Percentiles rank a stretch among this genome's conserved stretches.
Conservation (phyloP, 1,140 invertebrate genomes). For the Littorina saxatilis region DNA sequence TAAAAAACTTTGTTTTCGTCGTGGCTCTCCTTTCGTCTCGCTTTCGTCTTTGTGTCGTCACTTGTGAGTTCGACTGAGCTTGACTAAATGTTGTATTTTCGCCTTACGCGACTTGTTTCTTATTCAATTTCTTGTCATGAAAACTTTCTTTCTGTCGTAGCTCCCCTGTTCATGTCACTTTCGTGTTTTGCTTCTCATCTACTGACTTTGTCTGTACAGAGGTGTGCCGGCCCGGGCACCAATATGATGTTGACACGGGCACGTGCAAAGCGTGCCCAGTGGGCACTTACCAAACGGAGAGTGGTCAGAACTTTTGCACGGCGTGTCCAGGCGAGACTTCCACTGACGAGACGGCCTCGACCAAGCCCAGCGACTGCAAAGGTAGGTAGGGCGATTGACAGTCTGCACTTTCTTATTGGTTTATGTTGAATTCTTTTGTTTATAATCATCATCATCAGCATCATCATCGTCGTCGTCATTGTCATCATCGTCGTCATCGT, state of each 20-base stretch:
- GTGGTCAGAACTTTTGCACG: constrained; percentile 65
- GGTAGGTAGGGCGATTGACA: too few relatives aligned
- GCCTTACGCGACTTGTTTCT: too few relatives aligned
- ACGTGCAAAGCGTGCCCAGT: constrained; percentile 87
- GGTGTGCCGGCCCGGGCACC: constrained; percentile 50
- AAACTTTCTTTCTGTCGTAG: too few relatives aligned
- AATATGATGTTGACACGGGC: constrained; percentile 39
- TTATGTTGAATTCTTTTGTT: constrained; percentile 63
- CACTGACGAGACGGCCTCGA: constrained; percentile 44
- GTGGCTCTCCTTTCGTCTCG: too few relatives aligned
- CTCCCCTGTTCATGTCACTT: not conserved
- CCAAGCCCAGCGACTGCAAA: constrained; percentile 6
- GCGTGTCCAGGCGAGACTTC: constrained; percentile 61
- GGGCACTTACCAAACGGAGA: constrained; percentile 93
- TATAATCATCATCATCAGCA: too few relatives aligned
- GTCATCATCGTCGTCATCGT: constrained; percentile 73
- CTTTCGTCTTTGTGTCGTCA: too few relatives aligned
- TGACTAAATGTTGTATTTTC: too few relatives aligned
- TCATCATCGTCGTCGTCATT: too few relatives aligned
- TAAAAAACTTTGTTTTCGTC: too few relatives aligned
- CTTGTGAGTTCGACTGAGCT: too few relatives aligned
- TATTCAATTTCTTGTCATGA: too few relatives aligned
- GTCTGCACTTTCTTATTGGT: constrained; percentile 66
- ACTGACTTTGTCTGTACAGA: not conserved
- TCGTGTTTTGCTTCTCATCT: not conserved